Base-by-base conservation (phyloP, 1,140 invertebrate genomes). In the Apis mellifera region DNA sequence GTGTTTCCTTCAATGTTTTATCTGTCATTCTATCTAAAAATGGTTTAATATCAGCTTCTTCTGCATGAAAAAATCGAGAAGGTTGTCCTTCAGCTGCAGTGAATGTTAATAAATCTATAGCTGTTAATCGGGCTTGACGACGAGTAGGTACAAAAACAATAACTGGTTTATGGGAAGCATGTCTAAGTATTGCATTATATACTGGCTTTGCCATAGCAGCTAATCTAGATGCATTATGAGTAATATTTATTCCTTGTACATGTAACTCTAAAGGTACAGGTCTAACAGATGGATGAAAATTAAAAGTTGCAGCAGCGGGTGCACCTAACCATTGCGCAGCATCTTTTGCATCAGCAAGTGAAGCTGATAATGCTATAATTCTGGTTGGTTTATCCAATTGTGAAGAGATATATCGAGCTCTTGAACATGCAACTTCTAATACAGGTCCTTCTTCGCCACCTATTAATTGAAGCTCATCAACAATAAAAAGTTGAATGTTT, bases 141-240 rank as follows among this genome's bases (percentile, higher is more conserved):
- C 99, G 94, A 2, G 98, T 98, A 7, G 99, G 98, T 1, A 99
- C 99, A 94, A 99, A 99, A n/a, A 99, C 96, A 65, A 99, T 97
- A 0, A 97, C 97, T 0, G 99, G 99, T 91, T 98, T 98, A 84
- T 97, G 96, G 0, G 97, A 96, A 73, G 98, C 98, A 90, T 99
- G 96, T 64, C 97, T 96, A 3, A 97, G 86, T n/a, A 99, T 98
- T 1, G 98, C 96, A 91, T 99, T 98, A 93, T 99, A 99, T 0
- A 98, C 97, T 0, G 99, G 99, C 92, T 99, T 99, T 0, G 97
- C 97, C 99, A 99, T 99, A 0, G 99, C 98, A 4, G 99, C 96
- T 2, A 99, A 95, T 48, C 99, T 95, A 0, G 99, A 98, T 4
- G 97, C 97, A 92, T 99, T 99, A 94, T 99, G 99, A 0, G 98